Evolutionary conservation across 2,797 vertebrate species (phyloP).

Genomic region (Gobio occitaniae): DNA sequence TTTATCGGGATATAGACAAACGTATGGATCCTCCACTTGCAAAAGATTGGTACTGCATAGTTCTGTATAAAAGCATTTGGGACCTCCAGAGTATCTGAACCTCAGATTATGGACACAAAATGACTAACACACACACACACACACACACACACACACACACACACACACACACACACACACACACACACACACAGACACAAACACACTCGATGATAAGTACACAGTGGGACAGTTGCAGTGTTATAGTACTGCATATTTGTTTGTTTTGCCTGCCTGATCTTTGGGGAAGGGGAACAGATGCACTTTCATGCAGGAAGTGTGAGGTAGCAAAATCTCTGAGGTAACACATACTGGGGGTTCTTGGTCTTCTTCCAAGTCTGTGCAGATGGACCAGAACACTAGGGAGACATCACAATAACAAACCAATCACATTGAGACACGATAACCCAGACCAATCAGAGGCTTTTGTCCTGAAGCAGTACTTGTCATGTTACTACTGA

Average conservation of each 20-base stretch:
- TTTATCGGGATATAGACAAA: background rate
- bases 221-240: slow-evolving; percentile 6
- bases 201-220: background rate
- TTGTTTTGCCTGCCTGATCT: slow-evolving; percentile 45
- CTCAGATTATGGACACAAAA: background rate
- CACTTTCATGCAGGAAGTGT: slow-evolving; percentile 34
- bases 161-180: too few relatives aligned
- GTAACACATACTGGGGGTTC: slow-evolving; percentile 62
- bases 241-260: slow-evolving; percentile 44
- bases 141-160: too few relatives aligned
- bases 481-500: slow-evolving; percentile 13
- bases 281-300: slow-evolving; percentile 55
- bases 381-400: slow-evolving; percentile 65
- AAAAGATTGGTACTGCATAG: background rate
- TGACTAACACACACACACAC: too few relatives aligned
- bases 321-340: slow-evolving; percentile 57
- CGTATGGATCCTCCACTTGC: background rate
- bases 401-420: slow-evolving; percentile 65
- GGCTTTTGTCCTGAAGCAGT: slow-evolving; percentile 21
- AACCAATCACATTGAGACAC: slow-evolving; percentile 65
- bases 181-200: too few relatives aligned
- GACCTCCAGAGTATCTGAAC: background rate
- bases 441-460: slow-evolving; percentile 40
- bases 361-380: slow-evolving; percentile 67
- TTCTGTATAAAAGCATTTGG: background rate